Percentiles rank a stretch among this genome's conserved stretches.
phyloP scores from a whole-genome alignment of 2,113 vertebrate genomes.

The Nothoprocta perdicaria region DNA sequence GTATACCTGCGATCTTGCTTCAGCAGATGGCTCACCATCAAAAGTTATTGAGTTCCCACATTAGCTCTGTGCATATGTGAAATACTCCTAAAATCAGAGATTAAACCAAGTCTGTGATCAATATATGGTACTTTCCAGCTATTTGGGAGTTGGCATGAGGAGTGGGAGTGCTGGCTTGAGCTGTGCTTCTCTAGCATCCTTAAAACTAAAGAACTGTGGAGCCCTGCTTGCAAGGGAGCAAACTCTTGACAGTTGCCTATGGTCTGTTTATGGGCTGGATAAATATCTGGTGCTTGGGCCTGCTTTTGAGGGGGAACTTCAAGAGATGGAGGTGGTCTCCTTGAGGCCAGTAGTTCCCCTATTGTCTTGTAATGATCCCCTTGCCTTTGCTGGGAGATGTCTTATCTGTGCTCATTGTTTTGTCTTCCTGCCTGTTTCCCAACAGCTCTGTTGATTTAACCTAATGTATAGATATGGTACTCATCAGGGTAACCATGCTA shows the following conservation, averaged over 20 bases:
- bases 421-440: constrained; percentile 57
- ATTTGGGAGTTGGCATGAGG: neutral
- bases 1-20: neutral
- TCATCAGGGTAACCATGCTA: neutral
- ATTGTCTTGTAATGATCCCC: constrained; percentile 26
- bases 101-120: neutral
- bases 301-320: neutral
- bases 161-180: neutral
- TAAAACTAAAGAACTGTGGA: neutral
- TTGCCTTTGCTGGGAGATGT: neutral
- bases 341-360: neutral
- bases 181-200: neutral
- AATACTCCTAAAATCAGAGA: neutral
- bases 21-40: neutral
- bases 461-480: neutral
- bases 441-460: constrained; percentile 39
- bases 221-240: neutral
- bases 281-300: neutral
- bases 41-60: neutral
- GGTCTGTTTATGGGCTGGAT: neutral
- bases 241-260: neutral
- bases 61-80: neutral
- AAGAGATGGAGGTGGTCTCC: neutral
- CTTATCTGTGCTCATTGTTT: constrained; percentile 56
- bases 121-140: neutral